These are phyloP conservation scores for Passer domesticus DNA, from an alignment of 2,113 vertebrate genomes.

Conservation along the genomic window DNA sequence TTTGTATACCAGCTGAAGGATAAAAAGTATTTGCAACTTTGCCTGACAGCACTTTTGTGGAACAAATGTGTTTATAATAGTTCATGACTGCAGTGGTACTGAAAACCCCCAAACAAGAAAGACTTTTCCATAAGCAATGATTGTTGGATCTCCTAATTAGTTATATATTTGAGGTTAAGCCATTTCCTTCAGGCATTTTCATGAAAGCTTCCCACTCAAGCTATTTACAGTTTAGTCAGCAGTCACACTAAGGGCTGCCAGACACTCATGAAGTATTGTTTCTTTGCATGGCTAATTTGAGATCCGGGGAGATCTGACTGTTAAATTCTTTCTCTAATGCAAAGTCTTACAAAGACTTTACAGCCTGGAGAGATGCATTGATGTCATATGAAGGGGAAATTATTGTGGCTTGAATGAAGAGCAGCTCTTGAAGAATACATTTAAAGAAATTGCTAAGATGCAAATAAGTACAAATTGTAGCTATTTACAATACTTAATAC, in stretches of 20 bases:
- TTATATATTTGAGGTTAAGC: background rate
- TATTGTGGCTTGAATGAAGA: conserved; percentile 6
- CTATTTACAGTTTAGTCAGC: conserved; percentile 20
- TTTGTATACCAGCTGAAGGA: background rate
- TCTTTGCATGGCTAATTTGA: conserved; percentile 22
- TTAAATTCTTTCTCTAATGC: conserved; percentile 12
- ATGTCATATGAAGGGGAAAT: background rate
- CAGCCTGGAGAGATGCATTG: background rate
- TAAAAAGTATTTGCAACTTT: background rate
- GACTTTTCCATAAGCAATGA: background rate
- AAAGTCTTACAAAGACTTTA: conserved; percentile 3
- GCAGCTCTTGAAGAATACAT: background rate
- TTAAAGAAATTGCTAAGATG: background rate
- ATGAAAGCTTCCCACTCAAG: conserved; percentile 5
- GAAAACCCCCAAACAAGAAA: background rate
- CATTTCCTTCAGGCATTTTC: conserved; percentile 11
- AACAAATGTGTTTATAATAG: background rate
- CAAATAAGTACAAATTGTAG: conserved; percentile 6
- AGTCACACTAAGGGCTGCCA: background rate
- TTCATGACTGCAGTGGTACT: background rate
- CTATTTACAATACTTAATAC: background rate
- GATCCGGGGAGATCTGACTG: background rate
- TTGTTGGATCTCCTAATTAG: conserved; percentile 1
- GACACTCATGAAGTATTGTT: background rate
- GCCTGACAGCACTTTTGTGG: background rate